Evolutionary conservation across 2,797 vertebrate genomes (phyloP).

Genomic region (Anisognathus igniventris): DNA sequence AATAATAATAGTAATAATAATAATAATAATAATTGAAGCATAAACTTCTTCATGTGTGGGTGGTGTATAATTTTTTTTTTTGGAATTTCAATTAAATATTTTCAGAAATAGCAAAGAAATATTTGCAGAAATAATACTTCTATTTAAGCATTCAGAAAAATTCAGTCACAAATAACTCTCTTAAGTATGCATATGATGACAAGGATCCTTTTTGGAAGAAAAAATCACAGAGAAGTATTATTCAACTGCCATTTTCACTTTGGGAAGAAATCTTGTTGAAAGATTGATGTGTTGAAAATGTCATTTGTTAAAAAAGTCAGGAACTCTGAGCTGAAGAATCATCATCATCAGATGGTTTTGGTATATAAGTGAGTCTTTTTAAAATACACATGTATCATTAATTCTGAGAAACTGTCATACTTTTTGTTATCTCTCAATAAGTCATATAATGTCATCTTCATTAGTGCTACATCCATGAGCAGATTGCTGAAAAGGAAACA

Average conservation of each 20-base stretch:
- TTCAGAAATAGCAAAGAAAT: background rate
- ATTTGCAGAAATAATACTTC: background rate
- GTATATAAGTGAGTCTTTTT: background rate
- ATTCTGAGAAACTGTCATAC: background rate
- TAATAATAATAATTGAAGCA: background rate
- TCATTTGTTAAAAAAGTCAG: background rate
- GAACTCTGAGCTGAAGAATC: background rate
- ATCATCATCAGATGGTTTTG: background rate
- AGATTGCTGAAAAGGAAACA: background rate
- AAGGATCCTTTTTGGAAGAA: background rate
- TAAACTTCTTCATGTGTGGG: background rate
- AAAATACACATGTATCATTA: background rate
- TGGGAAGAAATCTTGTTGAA: background rate
- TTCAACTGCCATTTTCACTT: background rate
- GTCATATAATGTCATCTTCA: background rate
- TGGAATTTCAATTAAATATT: background rate
- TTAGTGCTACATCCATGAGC: background rate
- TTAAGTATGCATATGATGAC: background rate
- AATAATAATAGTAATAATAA: background rate
- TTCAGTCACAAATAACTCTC: background rate
- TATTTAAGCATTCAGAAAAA: background rate
- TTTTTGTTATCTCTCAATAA: background rate
- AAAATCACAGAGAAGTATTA: background rate
- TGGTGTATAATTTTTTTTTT: background rate
- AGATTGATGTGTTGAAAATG: background rate